phyloP scores from a whole-genome alignment of 2,797 vertebrate genomes.

The Melopsittacus undulatus region DNA sequence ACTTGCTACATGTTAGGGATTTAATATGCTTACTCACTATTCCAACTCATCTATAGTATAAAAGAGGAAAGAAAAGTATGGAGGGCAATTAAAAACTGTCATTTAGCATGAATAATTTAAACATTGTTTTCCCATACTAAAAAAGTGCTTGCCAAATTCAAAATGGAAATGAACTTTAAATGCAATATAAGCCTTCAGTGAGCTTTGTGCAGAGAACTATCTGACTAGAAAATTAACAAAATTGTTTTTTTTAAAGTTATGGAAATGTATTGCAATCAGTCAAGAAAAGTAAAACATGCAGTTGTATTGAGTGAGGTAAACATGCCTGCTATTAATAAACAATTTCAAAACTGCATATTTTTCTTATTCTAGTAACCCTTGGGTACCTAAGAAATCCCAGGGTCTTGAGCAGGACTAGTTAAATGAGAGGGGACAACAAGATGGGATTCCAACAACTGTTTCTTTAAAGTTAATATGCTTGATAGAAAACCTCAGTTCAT shows the following conservation, averaged over 20 bases:
- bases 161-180: conserved; percentile 16
- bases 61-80: conserved; percentile 3
- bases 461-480: not conserved
- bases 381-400: not conserved
- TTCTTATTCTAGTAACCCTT: not conserved
- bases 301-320: not conserved
- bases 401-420: not conserved
- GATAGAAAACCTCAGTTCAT: not conserved
- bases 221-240: conserved; percentile 44
- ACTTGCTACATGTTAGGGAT: not conserved
- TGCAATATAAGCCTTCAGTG: not conserved
- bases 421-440: not conserved
- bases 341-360: not conserved
- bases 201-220: conserved; percentile 4
- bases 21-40: conserved; percentile 1
- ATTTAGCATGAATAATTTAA: conserved; percentile 30
- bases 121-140: not conserved
- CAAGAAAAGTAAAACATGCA: not conserved
- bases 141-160: not conserved
- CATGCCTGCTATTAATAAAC: not conserved
- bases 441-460: not conserved
- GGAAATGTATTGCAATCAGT: not conserved
- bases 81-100: conserved; percentile 18
- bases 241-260: not conserved
- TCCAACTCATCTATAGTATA: not conserved